Base-by-base conservation (phyloP, 2,888 invertebrate species). In the Drosophila multiciliata region DNA sequence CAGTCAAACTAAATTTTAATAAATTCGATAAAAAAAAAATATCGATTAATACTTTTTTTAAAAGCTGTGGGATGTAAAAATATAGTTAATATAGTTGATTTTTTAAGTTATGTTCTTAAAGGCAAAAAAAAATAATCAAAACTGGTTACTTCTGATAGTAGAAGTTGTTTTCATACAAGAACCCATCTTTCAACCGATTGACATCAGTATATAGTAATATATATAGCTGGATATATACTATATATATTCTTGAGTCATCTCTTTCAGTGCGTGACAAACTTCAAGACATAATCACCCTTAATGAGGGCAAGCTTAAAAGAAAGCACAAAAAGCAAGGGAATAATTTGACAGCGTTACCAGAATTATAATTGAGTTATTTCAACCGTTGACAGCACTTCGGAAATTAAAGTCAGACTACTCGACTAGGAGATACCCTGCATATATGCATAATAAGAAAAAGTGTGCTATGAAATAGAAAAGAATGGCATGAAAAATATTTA, bases 361-460 rank as follows among this genome's bases (percentile, higher is more conserved):
- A 75, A 73, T 73, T 65, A 64, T 84, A 89, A 86, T 86, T 86
- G 87, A 87, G 89, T 82, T 87, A 87, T 82, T 84, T 82, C 74
- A 79, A 54, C 63, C 67, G 53, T 73, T 60, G 63, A 48, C 77
- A 67, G 68, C 64, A 64, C 52, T 29, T 29, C 29, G 29, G 23
- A 33, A 20, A 50, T 29, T 29, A 63, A 52, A 23, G 36, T 32
- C 45, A 40, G 54, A 40, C 45, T 53, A 35, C 38, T 23, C 29
- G 32, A 42, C 42, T 45, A 6, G 6, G 0, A 29, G 15, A 68
- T 66, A 62, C 32, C 48, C n/a, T 61, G 32, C 17, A 40, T 12
- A 8, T 6, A 26, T 26, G 26, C 26, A 11, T 17, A 17, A 9
- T 9, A 49, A 17, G 17, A 26, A 26, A 2, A 3, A 15, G 1